A percentile compares a stretch with the other conserved stretches of the same genome.
Evolutionary conservation across 2,113 vertebrate genomes (phyloP).

Genomic region (Urocynchramus pylzowi): DNA sequence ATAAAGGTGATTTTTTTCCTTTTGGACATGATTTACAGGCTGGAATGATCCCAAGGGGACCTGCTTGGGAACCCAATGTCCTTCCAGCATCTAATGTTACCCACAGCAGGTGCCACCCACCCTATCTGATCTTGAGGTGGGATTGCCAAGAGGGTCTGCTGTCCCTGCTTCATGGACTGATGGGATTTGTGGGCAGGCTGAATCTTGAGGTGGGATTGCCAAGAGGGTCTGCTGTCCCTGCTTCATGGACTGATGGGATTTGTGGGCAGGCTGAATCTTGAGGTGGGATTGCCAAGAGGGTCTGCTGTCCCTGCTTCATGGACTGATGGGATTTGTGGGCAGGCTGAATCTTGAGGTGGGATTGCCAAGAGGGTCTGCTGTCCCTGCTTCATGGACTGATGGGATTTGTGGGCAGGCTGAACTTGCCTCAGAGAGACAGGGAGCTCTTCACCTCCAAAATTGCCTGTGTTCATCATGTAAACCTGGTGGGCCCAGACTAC

Average conservation of each 20-base stretch:
- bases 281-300: not conserved
- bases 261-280: not conserved
- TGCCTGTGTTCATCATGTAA: not conserved
- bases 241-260: not conserved
- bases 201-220: too few species aligned
- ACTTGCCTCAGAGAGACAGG: not conserved
- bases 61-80: not conserved
- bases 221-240: not conserved
- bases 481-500: not conserved
- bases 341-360: not conserved
- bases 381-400: not conserved
- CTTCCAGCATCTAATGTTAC: not conserved
- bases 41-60: not conserved
- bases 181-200: not conserved
- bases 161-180: not conserved
- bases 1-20: not conserved
- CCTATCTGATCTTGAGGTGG: not conserved
- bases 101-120: not conserved
- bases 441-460: not conserved
- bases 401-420: not conserved
- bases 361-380: not conserved
- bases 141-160: not conserved
- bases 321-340: not conserved
- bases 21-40: not conserved
- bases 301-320: not conserved